Evolutionary conservation across 2,113 vertebrate genomes (phyloP).

Genomic region (Cebidichthys violaceus): DNA sequence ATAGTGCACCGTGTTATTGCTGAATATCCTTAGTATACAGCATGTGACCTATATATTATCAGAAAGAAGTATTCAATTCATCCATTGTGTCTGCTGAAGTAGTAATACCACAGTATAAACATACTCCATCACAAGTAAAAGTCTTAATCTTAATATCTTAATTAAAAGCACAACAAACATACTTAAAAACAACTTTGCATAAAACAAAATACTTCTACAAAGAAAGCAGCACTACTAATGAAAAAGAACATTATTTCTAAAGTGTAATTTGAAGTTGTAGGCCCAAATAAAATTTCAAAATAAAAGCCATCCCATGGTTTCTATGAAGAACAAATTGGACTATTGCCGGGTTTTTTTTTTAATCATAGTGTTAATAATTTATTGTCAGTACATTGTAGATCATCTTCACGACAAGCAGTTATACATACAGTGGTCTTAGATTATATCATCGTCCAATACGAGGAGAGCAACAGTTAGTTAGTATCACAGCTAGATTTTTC

Average conservation of each 20-base stretch:
- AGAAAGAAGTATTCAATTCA: background rate
- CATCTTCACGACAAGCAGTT: conserved; percentile 79
- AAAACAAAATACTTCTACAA: too few relatives aligned
- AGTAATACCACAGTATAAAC: background rate
- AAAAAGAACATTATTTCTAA: background rate
- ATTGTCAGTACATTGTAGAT: conserved; percentile 78
- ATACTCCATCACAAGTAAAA: background rate
- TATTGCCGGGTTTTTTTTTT: background rate
- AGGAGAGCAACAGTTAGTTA: conserved; percentile 78
- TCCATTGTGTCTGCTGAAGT: background rate
- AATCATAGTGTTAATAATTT: conserved; percentile 66
- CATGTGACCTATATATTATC: too few relatives aligned
- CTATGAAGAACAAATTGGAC: conserved; percentile 20
- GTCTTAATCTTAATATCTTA: too few relatives aligned
- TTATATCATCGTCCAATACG: conserved; percentile 71
- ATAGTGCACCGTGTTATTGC: background rate
- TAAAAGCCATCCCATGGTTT: background rate
- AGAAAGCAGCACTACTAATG: too few relatives aligned
- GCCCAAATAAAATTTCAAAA: background rate
- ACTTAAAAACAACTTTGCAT: too few relatives aligned
- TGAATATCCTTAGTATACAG: background rate
- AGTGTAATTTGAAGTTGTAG: background rate
- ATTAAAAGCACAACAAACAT: background rate
- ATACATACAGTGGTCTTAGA: conserved; percentile 77
- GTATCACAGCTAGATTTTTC: conserved; percentile 68